Base-by-base conservation (phyloP, 2,797 vertebrate genomes). In the Oophaga sylvatica region DNA sequence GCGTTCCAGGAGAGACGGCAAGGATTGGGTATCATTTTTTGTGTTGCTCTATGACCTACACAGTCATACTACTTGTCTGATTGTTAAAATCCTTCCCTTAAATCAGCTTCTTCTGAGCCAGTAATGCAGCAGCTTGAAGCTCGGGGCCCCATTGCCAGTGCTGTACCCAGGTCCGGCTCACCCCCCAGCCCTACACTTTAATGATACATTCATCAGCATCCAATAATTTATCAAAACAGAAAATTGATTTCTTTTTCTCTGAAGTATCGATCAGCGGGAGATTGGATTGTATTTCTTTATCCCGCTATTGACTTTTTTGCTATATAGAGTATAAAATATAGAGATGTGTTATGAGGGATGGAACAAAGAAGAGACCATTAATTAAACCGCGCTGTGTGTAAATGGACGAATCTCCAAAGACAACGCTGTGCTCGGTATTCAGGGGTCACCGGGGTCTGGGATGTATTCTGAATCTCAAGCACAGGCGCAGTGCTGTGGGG, bases 251-350 rank as follows among this genome's bases (percentile, higher is more conserved):
- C 31, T 31, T 26, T 22, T 48, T 26, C 86, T 83, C 15, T 16
- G 48, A 75, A 78, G 31, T 83, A 87, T 84, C 26, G 81, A 88
- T 56, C 82, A 22, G n/a, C 11, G 57, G 60, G 75, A 88, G 65
- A 84, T 88, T 88, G 81, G 81, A 88, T 84, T 88, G 65, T 68
- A 84, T 84, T 71, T 84, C 82, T 73, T 83, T 78, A 88, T 88
- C 53, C n/a, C 41, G 81, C 11, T 73, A 88, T 88, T 80, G 87
- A 84, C 65, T 88, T 78, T 26, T 62, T 60, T 71, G 75, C 77
- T 41, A 67, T 63, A 62, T 68, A 22, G 41, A 35, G 77, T 71
- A 63, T 29, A 79, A 84, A 84, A 80, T 17, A 84, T n/a, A 83
- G 45, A 67, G 71, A 62, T 87, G 60, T 60, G 63, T 35, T 5